Evolutionary conservation across 2,888 invertebrate genomes (phyloP), one percentile per base, ranked within the genome.

Genomic region (Stomorhina lunata): DNA sequence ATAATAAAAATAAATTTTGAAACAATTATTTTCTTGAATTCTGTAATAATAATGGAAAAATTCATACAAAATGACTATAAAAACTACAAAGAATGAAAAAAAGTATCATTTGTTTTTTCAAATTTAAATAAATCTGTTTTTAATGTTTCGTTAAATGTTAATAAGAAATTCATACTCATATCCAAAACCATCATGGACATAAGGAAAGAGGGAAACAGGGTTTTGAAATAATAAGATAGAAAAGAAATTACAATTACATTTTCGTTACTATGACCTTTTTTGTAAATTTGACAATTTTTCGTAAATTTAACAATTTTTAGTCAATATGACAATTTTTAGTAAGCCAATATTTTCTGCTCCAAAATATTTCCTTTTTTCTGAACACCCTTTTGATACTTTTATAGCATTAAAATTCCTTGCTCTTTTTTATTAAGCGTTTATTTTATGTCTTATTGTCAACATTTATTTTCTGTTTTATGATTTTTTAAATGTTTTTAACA

Each of bases 391-490:
- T 3, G 7, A 20, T 20, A n/a, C n/a, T n/a, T n/a, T n/a, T n/a
- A n/a, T n/a, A n/a, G 17, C 20, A 20, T 45, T 3, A 20, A 22
- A 45, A 45, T 20, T 45, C 20, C 9, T 45, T 4, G 7, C 2
- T 45, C 7, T 45, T 20, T 45, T 32, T 55, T 55, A 55, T 59
- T 59, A 37, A 59, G 1, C 34, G 37, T 17, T 59, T 37, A 37
- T 59, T 59, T 22, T n/a, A 50, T 50, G 50, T 50, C 12, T 25
- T 50, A 59, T 59, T 37, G 59, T 59, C 7, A 37, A 22, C 22
- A 37, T 59, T 59, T 22, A 59, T 34, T 59, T 59, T 59, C 22
- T n/a, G 59, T 34, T 59, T 59, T 59, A 37, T n/a, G 59, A 22
- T 22, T 34, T 59, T 59, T 37, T 59, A 59, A 59, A 59, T 22